Conservation (phyloP, 2,113 vertebrate species). For the Callipepla californica region DNA sequence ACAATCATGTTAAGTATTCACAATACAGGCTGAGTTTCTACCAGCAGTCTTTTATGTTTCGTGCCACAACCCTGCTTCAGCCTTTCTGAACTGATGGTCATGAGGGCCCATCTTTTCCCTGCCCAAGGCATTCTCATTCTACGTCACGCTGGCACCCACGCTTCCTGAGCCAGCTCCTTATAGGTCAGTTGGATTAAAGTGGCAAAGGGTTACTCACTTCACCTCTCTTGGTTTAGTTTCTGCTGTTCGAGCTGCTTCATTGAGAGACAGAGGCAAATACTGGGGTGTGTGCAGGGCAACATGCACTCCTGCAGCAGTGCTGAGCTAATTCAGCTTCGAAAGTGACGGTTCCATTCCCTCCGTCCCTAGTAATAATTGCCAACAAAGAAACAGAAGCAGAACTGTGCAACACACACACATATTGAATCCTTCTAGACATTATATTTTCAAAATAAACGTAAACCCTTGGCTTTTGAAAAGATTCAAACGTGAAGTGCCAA, state of each 20-base stretch:
- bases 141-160: background rate
- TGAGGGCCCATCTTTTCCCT: background rate
- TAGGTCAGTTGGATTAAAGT: background rate
- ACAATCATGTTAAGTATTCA: background rate
- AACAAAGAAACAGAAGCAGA: background rate
- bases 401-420: background rate
- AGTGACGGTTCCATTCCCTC: background rate
- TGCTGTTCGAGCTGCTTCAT: background rate
- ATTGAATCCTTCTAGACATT: background rate
- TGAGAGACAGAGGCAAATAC: rapidly evolving
- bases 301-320: background rate
- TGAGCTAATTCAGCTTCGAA: background rate
- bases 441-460: background rate
- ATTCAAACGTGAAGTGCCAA: background rate
- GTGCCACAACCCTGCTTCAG: background rate
- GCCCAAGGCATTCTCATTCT: background rate
- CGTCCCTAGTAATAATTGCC: background rate
- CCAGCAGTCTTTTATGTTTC: background rate
- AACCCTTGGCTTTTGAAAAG: background rate
- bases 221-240: background rate
- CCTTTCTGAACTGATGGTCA: background rate
- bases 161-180: background rate
- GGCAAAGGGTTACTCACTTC: background rate
- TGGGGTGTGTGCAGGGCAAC: background rate
- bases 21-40: background rate